Conservation (phyloP, 1,140 invertebrate species). For the Bicyclus anynana region DNA sequence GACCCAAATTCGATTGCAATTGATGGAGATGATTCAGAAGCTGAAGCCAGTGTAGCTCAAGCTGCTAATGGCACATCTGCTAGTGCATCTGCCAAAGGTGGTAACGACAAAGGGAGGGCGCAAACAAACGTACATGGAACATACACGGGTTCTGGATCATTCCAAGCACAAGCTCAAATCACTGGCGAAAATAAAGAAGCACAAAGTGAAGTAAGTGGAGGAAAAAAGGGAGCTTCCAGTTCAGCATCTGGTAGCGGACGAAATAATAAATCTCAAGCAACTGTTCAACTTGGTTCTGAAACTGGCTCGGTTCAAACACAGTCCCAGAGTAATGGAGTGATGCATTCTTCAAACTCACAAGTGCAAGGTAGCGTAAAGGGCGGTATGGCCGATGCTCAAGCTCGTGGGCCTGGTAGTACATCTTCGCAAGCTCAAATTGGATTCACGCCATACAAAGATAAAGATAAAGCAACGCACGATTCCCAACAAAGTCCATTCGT, state of each 20-base stretch:
- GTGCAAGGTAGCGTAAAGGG: constrained; percentile 87
- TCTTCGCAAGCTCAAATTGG: constrained; percentile 92
- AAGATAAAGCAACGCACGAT: constrained; percentile 67
- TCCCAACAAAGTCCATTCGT: constrained; percentile 77
- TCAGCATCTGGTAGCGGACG: constrained; percentile 85
- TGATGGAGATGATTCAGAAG: constrained; percentile 84
- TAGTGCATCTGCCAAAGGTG: constrained; percentile 85
- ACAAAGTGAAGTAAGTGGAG: constrained; percentile 84
- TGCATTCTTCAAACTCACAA: constrained; percentile 86
- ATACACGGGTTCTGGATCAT: constrained; percentile 85
- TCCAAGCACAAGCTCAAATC: constrained; percentile 89
- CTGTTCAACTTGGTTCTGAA: constrained; percentile 84
- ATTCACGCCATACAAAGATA: constrained; percentile 84
- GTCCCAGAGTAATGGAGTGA: constrained; percentile 85
- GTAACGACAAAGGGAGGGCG: constrained; percentile 82
- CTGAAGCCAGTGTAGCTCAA: constrained; percentile 83
- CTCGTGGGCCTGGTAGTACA: constrained; percentile 87
- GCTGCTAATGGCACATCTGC: constrained; percentile 84
- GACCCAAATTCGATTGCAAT: constrained; percentile 45
- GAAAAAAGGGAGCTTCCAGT: constrained; percentile 84
- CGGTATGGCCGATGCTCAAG: constrained; percentile 89
- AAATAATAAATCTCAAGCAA: constrained; percentile 85
- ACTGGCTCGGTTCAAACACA: constrained; percentile 84
- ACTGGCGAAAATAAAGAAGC: constrained; percentile 85
- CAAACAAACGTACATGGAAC: constrained; percentile 89